Evolutionary conservation across 2,888 invertebrate genomes (phyloP).

Genomic region (Leptinotarsa rubiginosa): DNA sequence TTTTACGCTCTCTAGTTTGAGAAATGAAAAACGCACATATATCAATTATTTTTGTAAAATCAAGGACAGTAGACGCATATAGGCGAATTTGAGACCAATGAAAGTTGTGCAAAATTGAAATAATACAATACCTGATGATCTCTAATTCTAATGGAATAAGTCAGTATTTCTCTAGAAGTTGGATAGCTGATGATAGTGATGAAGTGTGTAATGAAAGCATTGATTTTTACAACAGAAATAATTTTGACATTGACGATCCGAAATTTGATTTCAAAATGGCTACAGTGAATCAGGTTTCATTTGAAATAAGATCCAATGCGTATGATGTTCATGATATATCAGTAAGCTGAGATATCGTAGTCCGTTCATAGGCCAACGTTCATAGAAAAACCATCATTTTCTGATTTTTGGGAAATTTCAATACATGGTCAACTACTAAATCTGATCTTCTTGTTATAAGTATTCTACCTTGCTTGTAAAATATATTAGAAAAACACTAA

Average conservation of each 20-base stretch:
- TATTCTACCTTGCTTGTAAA: background rate
- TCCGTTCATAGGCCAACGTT: background rate
- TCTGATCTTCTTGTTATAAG: background rate
- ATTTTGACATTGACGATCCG: background rate
- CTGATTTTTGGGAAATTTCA: no score
- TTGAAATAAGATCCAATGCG: conserved; percentile 21
- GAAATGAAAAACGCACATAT: conserved; percentile 13
- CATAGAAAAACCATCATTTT: background rate
- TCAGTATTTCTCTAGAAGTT: conserved; percentile 7
- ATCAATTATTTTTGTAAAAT: background rate
- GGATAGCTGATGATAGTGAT: background rate
- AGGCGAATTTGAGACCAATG: background rate
- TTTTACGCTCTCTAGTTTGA: background rate
- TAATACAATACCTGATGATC: conserved; percentile 6
- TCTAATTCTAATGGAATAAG: background rate
- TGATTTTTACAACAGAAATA: background rate
- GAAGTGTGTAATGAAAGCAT: background rate
- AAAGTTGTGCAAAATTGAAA: background rate
- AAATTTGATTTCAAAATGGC: conserved; percentile 5
- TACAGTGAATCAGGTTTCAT: background rate
- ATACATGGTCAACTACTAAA: no score
- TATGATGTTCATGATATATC: conserved; percentile 11
- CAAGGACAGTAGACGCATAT: background rate
- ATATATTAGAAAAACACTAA: background rate
- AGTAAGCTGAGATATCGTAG: background rate